Evolutionary conservation across 2,888 invertebrate genomes (phyloP).

Genomic region (Caradrina clavipalpis): DNA sequence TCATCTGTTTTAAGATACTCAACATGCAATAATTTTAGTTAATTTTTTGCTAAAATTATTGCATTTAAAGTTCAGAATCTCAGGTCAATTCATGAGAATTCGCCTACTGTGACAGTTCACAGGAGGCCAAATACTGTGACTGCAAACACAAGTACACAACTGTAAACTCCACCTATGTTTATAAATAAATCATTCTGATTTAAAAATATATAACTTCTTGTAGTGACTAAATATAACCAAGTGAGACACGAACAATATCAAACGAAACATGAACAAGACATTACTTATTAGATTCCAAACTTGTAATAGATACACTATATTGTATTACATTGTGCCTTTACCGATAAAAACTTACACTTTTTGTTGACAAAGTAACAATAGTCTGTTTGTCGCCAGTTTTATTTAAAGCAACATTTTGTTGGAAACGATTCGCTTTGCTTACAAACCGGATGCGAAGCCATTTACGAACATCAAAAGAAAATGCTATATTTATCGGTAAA

Average conservation of each 20-base stretch:
- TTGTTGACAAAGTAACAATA: conserved; percentile 25
- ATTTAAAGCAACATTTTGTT: conserved; percentile 49
- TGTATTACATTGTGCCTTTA: conserved; percentile 4
- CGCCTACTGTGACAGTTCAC: no score
- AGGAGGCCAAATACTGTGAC: no score
- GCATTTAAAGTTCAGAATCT: no score
- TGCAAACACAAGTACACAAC: no score
- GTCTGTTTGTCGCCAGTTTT: conserved; percentile 51
- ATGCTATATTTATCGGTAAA: conserved; percentile 44
- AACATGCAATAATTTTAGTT: no score
- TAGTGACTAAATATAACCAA: conserved; percentile 1
- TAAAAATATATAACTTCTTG: background rate
- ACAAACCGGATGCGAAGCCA: conserved; percentile 51
- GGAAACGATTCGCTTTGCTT: conserved; percentile 48
- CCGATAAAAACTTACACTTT: conserved; percentile 48
- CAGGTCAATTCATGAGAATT: no score
- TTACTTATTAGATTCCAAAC: conserved; percentile 3
- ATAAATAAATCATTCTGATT: no score
- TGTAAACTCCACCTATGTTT: no score
- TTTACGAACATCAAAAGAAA: conserved; percentile 58
- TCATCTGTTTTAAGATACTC: no score
- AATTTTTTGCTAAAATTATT: no score
- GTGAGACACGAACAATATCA: background rate
- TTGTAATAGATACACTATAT: conserved; percentile 18
- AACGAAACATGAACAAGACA: background rate